Conservation (phyloP, 2,113 vertebrate species). For the Channa maculata region DNA sequence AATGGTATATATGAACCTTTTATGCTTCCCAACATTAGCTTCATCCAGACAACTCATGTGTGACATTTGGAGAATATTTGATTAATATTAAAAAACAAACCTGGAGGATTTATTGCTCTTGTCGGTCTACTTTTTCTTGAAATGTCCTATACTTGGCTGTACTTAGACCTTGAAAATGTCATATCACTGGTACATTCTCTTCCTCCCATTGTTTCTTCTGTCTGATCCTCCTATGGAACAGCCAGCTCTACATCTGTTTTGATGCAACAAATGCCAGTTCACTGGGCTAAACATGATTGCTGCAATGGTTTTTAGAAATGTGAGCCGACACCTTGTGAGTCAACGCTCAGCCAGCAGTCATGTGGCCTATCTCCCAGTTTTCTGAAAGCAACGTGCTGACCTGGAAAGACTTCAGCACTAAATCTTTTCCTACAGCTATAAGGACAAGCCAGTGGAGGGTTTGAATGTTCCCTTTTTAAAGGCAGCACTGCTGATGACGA, state of each 20-base stretch:
- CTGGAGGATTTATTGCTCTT: too few species aligned
- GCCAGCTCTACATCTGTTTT: constrained; percentile 48
- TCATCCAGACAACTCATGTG: too few species aligned
- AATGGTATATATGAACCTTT: too few species aligned
- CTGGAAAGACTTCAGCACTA: constrained; percentile 35
- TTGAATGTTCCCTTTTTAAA: constrained; percentile 15
- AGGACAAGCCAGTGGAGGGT: constrained; percentile 19
- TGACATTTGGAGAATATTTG: too few species aligned
- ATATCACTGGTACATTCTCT: neutral
- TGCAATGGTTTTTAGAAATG: constrained; percentile 66
- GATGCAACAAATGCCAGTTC: constrained; percentile 38
- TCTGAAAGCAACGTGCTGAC: constrained; percentile 23
- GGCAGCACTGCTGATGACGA: constrained; percentile 2
- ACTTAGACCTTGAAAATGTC: too few species aligned
- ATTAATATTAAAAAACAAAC: too few species aligned
- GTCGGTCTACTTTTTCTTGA: too few species aligned
- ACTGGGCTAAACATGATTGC: constrained; percentile 54
- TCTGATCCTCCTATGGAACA: constrained; percentile 5
- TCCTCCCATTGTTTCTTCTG: neutral
- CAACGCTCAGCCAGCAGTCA: constrained; percentile 64
- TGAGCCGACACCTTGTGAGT: constrained; percentile 67
- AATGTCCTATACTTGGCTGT: too few species aligned
- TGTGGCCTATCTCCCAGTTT: constrained; percentile 18
- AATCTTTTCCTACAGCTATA: constrained; percentile 13
- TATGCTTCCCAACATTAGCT: too few species aligned